Evolutionary conservation across 2,113 vertebrate genomes (phyloP), one percentile per base, ranked within the genome.

Genomic region (Vulpes ferrilata): DNA sequence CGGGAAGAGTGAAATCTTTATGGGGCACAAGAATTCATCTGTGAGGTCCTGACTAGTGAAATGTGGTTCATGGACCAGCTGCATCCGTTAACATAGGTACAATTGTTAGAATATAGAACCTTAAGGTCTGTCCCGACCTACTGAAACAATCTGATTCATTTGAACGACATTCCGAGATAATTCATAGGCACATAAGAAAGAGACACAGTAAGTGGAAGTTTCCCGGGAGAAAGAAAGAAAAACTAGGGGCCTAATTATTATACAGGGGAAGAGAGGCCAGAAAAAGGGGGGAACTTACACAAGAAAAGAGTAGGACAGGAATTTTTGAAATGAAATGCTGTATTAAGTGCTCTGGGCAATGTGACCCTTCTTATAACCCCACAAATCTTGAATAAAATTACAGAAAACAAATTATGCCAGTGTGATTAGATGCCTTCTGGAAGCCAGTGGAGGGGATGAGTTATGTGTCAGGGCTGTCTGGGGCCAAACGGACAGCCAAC

Each of bases 381-480:
- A 83, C n/a, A 19, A 1, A 38, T 67, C 30, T 11, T 81, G 38
- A 80, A 80, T 80, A 85, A 88, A 95, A 97, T 95, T 89, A 92
- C 17, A 88, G 74, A 62, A 64, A 97, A 81, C 78, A 82, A 76
- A 79, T 79, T 84, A 82, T 43, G 19, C 17, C 65, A 32, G 25
- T n/a, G 3, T 94, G 55, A 78, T 85, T 71, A 92, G 53, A 83
- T 93, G 73, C 27, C 22, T 92, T 93, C 62, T 20, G 19, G 55
- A 93, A 91, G 43, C 3, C 83, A 67, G 32, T 60, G n/a, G 65
- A 53, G 38, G 25, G 8, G 27, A 92, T 69, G 25, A 81, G 51
- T 48, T 93, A 95, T 91, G 85, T 71, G 43, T 17, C 43, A 76
- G 48, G 38, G 25, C 15, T 59, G 12, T 71, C 30, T 78, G 38